Evolutionary conservation across 2,113 vertebrate genomes (phyloP), one percentile per base, ranked within the genome.

Genomic region (Marmota monax): DNA sequence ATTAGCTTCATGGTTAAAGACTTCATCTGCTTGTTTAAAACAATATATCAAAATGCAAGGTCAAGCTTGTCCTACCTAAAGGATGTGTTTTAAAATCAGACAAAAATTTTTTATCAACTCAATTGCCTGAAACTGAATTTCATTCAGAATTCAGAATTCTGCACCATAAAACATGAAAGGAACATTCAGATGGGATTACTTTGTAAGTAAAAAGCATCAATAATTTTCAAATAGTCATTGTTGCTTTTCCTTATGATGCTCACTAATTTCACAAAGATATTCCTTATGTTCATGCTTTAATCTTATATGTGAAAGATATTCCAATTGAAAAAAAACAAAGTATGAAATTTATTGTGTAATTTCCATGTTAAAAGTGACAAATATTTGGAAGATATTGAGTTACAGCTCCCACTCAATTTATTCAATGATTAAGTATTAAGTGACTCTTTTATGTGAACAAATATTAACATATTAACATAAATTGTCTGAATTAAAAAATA

Each of bases 371-470:
- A 42, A 45, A 0, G 61, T 72, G 34, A 16, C 74, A 53, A 74
- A 18, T 67, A 84, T 51, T 80, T 53, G n/a, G 51, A 73, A 25
- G 13, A 72, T 13, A 79, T 29, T 53, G 45, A 92, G 63, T 56
- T 58, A 34, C 48, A 51, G 7, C 4, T 77, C 27, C 8, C 37
- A 69, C 32, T 23, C 13, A 39, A 51, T 88, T 48, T 18, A 70
- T 88, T 83, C 23, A 92, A 65, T 70, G 70, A 77, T 48, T 51
- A 87, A 87, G 45, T 80, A 53, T 58, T 88, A 34, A 87, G 45
- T 82, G 18, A 20, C 22, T 86, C 65, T 61, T 63, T 4, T 39
- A 95, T 32, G 20, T 10, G 45, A 67, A 82, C 58, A 74, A 32
- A 69, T 69, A 58, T 45, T 45, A 45, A 45, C 45, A 45, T 45